These are phyloP conservation scores for Bombus huntii DNA, from an alignment of 1,140 invertebrate genomes.

Conservation along the genomic window DNA sequence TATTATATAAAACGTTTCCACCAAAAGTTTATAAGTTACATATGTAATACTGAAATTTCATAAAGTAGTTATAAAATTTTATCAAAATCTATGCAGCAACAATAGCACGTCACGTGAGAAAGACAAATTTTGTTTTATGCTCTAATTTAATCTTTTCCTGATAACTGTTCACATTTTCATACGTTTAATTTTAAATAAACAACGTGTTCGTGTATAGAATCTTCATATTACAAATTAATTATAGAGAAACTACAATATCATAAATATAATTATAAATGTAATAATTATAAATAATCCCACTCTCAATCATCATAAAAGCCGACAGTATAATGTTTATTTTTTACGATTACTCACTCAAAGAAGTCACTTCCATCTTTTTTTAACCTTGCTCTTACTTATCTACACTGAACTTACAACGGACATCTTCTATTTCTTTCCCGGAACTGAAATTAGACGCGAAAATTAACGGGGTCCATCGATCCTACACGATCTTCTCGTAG, in stretches of 20 bases:
- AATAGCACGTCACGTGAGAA: neutral
- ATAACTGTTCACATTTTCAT: neutral
- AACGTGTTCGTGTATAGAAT: neutral
- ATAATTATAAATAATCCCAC: neutral
- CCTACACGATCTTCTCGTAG: neutral
- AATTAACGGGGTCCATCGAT: constrained; percentile 8
- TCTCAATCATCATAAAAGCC: neutral
- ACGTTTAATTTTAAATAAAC: neutral
- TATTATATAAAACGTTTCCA: neutral
- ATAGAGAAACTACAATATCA: neutral
- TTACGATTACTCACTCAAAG: constrained; percentile 62
- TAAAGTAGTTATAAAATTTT: neutral
- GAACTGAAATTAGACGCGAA: constrained; percentile 21
- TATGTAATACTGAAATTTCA: neutral
- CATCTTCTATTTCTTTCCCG: constrained; percentile 29
- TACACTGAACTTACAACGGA: constrained; percentile 18
- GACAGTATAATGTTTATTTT: constrained; percentile 10
- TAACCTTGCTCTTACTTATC: constrained; percentile 25
- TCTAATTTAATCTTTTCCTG: neutral
- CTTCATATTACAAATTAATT: neutral
- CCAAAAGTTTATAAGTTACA: neutral
- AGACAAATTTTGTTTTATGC: neutral
- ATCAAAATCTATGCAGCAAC: neutral
- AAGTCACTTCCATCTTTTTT: constrained; percentile 73
- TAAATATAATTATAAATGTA: neutral